Evolutionary conservation across 2,797 vertebrate genomes (phyloP), one percentile per base, ranked within the genome.

Genomic region (Falco peregrinus): DNA sequence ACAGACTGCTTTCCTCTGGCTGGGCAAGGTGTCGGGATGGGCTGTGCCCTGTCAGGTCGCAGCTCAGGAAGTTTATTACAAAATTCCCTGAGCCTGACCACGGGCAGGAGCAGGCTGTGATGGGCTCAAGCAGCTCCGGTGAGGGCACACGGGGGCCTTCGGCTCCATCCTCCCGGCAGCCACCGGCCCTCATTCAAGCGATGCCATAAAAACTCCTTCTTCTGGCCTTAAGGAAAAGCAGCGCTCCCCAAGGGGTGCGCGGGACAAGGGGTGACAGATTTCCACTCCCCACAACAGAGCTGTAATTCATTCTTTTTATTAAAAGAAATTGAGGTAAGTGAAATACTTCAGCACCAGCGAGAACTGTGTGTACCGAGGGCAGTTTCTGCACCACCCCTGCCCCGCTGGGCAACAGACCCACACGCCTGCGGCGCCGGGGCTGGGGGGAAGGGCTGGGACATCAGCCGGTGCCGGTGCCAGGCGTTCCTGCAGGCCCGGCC

Each of bases 261-360:
- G 2, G 69, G 35, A 28, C 21, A 5, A 41, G 65, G 71, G 87
- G 39, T 2, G 56, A 94, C 84, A 93, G 37, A 96, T 7, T 31
- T 13, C 29, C 83, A 93, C 87, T 59, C 22, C 3, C 7, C 4
- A 56, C 91, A 28, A 9, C 71, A 71, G 63, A 50, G 78, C 20
- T 77, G 65, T 22, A 88, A 84, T 93, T 70, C 63, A 10, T 90
- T 95, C 86, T 86, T 95, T 97, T 97, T 93, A 96, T 96, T 95
- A 96, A 94, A 97, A 96, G 93, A 96, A 93, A 85, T 16, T 91
- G 96, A 97, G 96, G 96, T 97, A 96, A 97, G 86, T 96, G 74
- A 83, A 87, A 90, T 53, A 84, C 76, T 90, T 83, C 91, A 96
- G 93, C 91, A 93, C 93, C 90, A 84, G 94, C 88, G 45, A 95